Conservation (phyloP, 2,888 invertebrate genomes). For the Empis stercorea region DNA sequence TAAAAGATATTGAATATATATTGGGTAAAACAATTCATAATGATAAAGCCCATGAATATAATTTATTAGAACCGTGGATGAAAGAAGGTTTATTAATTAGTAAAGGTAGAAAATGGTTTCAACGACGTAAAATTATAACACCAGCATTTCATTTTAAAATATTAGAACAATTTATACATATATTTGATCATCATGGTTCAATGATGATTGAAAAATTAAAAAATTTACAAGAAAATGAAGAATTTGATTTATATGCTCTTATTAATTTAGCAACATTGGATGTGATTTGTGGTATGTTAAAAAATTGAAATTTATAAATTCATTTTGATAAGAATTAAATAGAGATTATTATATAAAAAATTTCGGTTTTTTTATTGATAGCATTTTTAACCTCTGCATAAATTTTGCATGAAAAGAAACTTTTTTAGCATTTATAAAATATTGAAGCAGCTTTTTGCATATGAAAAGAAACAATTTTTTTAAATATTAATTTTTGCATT, state of each 20-base stretch:
- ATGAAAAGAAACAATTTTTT: too few relatives aligned
- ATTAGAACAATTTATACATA: conserved; percentile 55
- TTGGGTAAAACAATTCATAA: conserved; percentile 27
- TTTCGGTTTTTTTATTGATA: neutral
- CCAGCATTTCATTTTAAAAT: conserved; percentile 73
- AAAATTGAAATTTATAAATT: neutral
- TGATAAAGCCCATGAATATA: conserved; percentile 43
- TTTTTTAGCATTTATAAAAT: too few relatives aligned
- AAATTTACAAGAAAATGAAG: conserved; percentile 39
- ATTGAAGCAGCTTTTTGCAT: too few relatives aligned
- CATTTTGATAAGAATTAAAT: neutral
- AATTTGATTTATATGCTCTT: conserved; percentile 47
- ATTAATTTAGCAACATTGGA: conserved; percentile 48
- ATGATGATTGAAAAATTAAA: conserved; percentile 45
- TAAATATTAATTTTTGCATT: too few relatives aligned
- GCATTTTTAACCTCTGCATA: too few relatives aligned
- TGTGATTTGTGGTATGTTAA: conserved; percentile 44
- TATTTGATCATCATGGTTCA: conserved; percentile 50
- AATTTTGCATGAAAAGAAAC: too few relatives aligned
- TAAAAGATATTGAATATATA: conserved; percentile 26
- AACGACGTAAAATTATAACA: conserved; percentile 56
- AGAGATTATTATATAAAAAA: neutral
- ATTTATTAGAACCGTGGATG: conserved; percentile 39
- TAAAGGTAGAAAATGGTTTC: conserved; percentile 30
- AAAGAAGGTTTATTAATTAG: conserved; percentile 44